Conservation (phyloP, 2,797 vertebrate genomes). For the Petrocephalus sullivani region DNA sequence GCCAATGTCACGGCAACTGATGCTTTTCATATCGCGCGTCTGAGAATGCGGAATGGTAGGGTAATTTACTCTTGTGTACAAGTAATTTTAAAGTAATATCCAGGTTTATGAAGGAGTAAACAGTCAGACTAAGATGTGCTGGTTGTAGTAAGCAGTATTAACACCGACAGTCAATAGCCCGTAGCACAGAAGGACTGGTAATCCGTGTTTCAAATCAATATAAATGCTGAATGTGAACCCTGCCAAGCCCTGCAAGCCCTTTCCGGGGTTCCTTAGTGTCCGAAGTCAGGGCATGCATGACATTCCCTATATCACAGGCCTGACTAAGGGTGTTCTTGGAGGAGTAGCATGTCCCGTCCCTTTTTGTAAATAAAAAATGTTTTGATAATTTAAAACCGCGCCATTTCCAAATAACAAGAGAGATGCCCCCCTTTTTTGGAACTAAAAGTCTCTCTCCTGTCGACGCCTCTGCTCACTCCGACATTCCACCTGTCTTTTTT, state of each 20-base stretch:
- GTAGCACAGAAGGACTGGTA: neutral
- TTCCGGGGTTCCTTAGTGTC: neutral
- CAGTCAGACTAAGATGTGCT: neutral
- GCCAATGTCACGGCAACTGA: neutral
- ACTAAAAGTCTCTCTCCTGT: no score
- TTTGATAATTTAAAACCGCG: no score
- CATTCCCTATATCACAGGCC: neutral
- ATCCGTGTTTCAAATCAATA: neutral
- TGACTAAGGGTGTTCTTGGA: no score
- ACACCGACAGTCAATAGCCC: neutral
- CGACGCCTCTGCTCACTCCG: no score
- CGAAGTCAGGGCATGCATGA: neutral
- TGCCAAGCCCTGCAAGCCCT: neutral
- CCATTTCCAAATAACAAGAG: no score
- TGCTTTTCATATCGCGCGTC: neutral
- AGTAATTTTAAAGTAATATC: constrained; percentile 26
- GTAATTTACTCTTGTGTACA: neutral
- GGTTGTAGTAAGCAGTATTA: neutral
- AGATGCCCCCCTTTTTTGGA: no score
- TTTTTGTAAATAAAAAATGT: no score
- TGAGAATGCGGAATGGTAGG: neutral
- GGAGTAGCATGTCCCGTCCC: no score
- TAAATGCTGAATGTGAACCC: neutral
- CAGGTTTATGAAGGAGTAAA: constrained; percentile 32
- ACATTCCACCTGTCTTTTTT: no score